These are phyloP conservation scores for Danio aesculapii DNA, from an alignment of 2,797 vertebrate genomes.

Conservation along the genomic window DNA sequence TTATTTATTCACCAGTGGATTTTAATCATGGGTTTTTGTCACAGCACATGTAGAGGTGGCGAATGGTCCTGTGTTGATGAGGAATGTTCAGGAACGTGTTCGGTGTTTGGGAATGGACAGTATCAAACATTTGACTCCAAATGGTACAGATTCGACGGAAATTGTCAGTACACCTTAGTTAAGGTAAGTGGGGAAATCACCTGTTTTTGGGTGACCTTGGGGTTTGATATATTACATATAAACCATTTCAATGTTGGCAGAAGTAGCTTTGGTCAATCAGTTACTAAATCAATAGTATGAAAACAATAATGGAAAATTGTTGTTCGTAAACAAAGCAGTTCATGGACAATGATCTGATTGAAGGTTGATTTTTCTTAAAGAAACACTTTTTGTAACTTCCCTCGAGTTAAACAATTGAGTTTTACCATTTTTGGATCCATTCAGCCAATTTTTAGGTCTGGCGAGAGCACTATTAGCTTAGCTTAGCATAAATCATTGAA, in stretches of 20 bases:
- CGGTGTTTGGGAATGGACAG: slow-evolving; percentile 86
- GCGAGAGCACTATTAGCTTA: too few species aligned
- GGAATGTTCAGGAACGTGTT: slow-evolving; percentile 79
- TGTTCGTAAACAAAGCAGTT: too few species aligned
- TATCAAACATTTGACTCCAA: slow-evolving; percentile 84
- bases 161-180: slow-evolving; percentile 85
- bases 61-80: slow-evolving; percentile 78
- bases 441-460: too few species aligned
- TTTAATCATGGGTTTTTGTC: not conserved
- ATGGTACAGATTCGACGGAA: slow-evolving; percentile 82
- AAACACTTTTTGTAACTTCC: too few species aligned
- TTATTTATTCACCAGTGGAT: not conserved
- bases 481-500: too few species aligned
- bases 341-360: not conserved
- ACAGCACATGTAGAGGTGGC: slow-evolving; percentile 78
- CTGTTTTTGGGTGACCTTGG: not conserved
- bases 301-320: not conserved
- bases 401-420: too few species aligned
- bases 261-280: not conserved
- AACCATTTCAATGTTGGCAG: not conserved
- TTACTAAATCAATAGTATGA: not conserved
- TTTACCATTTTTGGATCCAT: too few species aligned
- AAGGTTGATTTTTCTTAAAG: not conserved
- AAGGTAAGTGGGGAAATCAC: slow-evolving; percentile 74
- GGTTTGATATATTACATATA: not conserved